Base-by-base conservation (phyloP, 2,888 invertebrate species). In the Baronia brevicornis region DNA sequence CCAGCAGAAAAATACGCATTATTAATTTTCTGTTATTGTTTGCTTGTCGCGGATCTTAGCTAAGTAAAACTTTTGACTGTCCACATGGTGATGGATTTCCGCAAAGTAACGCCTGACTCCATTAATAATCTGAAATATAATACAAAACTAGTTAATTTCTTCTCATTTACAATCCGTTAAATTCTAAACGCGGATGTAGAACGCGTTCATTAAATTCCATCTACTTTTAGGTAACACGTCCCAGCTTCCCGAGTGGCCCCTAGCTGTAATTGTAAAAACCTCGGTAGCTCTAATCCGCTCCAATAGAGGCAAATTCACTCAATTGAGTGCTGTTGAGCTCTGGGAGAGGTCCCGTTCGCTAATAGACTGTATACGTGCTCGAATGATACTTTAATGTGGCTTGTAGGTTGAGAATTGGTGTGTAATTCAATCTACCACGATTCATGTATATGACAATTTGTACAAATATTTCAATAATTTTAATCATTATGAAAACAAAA, bases 281-380 rank as follows among this genome's bases (percentile, higher is more conserved):
- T 54, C 54, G 43, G 29, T 30, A 8, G 48, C 45, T 64, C 57
- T 73, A 77, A 77, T 72, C 77, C 70, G 54, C 48, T 46, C 63
- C 79, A 82, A 80, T 79, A 62, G 69, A 74, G 54, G 55, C 66
- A 64, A 73, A 74, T 74, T 74, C 60, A 60, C 53, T 70, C 77
- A 74, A 80, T 82, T 80, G 78, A 53, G 44, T 53, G 48, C 68
- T 62, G 62, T 54, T 60, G 62, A 44, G 49, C 41, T 48, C 43
- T 54, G 56, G 56, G 50, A 57, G 51, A 39, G 39, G 41, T 35
- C 38, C 39, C 38, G 32, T 20, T 13, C 7, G 20, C 19, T 70
- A 66, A 71, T 71, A 64, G 65, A 63, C 48, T 57, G 57, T 68
- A 60, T 64, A n/a, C n/a, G 61, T 67, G 60, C 61, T 35, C 35